Base-by-base conservation (phyloP, 2,113 vertebrate genomes). In the Atractosteus spatula region DNA sequence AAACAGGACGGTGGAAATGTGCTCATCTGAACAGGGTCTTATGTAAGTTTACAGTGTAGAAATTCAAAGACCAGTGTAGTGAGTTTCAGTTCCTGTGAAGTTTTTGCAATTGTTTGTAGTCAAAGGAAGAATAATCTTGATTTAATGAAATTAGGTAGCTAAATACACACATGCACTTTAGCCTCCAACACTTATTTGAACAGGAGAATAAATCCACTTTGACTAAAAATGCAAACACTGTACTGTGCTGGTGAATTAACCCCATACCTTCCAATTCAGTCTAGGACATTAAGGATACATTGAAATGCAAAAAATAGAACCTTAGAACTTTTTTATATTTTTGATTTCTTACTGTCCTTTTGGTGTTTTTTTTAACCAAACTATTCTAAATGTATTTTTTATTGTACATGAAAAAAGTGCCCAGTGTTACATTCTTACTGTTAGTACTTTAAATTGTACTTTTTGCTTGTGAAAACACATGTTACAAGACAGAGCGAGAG, bases 91-190 rank as follows among this genome's bases (percentile, higher is more conserved):
- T 70, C 16, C 56, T 44, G 45, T 68, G 61, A 76, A 77, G 76
- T 74, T 68, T 66, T 75, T 42, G 70, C 54, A 29, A 70, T 74
- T 71, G 62, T 66, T 67, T 77, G 8, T 41, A 62, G 65, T 75
- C 76, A 84, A 83, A 80, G 56, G 67, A 70, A 66, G 66, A 66
- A 76, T 77, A 66, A 77, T 77, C 77, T 77, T 70, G 68, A 76
- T 77, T 80, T 78, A 82, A 82, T 78, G 69, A 77, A 85, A 80
- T 81, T 66, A 80, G 76, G 73, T 66, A 74, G 74, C 79, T 77
- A 80, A 82, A 83, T 78, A 82, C 64, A 80, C 75, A 77, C 75
- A 69, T 79, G 70, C 56, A 70, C 71, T 77, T 73, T 76, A 68
- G 74, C 70, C 67, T 75, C 72, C 29, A 66, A 57, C n/a, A 69